Evolutionary conservation across 1,140 invertebrate genomes (phyloP).

Genomic region (Apis laboriosa): DNA sequence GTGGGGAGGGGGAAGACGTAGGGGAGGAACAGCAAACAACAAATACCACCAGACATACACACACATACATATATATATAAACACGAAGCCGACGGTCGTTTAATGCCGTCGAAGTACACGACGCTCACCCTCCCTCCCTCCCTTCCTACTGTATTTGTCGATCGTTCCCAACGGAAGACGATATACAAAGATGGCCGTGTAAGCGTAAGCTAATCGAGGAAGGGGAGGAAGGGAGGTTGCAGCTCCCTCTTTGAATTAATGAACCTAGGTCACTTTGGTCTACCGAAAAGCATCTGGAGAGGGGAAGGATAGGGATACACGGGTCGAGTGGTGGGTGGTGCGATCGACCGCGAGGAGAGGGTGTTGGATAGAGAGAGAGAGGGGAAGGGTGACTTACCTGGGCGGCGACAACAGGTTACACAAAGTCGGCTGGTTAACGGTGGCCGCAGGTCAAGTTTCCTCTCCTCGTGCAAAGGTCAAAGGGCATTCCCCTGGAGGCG

Average conservation of each 20-base stretch:
- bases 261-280: constrained; percentile 50
- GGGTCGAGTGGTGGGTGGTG: neutral
- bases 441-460: constrained; percentile 52
- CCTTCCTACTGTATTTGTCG: constrained; percentile 49
- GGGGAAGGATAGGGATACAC: constrained; percentile 1
- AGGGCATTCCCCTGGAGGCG: constrained; percentile 34
- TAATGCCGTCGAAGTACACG: constrained; percentile 38
- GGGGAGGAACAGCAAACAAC: constrained; percentile 66
- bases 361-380: neutral
- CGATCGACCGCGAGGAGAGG: neutral
- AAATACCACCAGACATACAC: constrained; percentile 52
- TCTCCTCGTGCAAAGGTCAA: constrained; percentile 41
- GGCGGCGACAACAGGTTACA: constrained; percentile 52
- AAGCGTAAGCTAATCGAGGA: constrained; percentile 56
- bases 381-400: neutral
- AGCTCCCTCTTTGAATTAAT: constrained; percentile 44
- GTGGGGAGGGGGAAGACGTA: constrained; percentile 41
- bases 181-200: constrained; percentile 16
- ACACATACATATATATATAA: constrained; percentile 24
- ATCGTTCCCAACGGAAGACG: constrained; percentile 36
- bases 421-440: constrained; percentile 55
- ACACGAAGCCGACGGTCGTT: constrained; percentile 38
- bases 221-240: neutral
- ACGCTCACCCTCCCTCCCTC: neutral
- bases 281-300: constrained; percentile 18